phyloP scores from a whole-genome alignment of 2,888 invertebrate genomes.

The Stenurella melanura region DNA sequence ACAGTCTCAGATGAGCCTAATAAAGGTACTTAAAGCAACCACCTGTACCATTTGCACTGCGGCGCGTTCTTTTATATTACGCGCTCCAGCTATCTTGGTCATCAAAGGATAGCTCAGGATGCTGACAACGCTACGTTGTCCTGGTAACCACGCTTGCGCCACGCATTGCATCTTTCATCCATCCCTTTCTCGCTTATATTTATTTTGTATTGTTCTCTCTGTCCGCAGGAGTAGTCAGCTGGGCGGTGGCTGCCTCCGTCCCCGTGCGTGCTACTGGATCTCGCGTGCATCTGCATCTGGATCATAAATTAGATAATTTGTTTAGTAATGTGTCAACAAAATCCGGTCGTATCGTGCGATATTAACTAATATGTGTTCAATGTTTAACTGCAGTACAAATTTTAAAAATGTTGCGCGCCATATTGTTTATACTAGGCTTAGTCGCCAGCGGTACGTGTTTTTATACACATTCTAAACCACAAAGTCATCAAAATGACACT shows the following conservation, averaged over 20 bases:
- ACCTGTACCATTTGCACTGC: constrained; percentile 51
- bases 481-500: constrained; percentile 58
- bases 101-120: constrained; percentile 48
- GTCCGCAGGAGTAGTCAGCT: constrained; percentile 72
- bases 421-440: constrained; percentile 59
- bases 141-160: constrained; percentile 72
- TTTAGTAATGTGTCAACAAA: constrained; percentile 46
- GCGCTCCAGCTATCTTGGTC: constrained; percentile 45
- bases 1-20: constrained; percentile 3
- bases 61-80: constrained; percentile 33
- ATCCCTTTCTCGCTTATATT: constrained; percentile 59
- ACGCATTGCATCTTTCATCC: constrained; percentile 55
- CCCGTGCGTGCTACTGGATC: constrained; percentile 62
- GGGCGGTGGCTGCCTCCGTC: constrained; percentile 75
- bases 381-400: constrained; percentile 24
- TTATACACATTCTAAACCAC: constrained; percentile 59
- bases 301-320: constrained; percentile 38
- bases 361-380: constrained; percentile 45
- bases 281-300: constrained; percentile 62
- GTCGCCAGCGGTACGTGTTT: constrained; percentile 58
- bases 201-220: constrained; percentile 68
- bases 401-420: constrained; percentile 58
- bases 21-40: constrained; percentile 49
- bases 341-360: constrained; percentile 10
- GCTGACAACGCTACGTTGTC: constrained; percentile 65